These are phyloP conservation scores for Schizothorax lantsangensis DNA, from an alignment of 2,797 vertebrate species.

Conservation along the genomic window DNA sequence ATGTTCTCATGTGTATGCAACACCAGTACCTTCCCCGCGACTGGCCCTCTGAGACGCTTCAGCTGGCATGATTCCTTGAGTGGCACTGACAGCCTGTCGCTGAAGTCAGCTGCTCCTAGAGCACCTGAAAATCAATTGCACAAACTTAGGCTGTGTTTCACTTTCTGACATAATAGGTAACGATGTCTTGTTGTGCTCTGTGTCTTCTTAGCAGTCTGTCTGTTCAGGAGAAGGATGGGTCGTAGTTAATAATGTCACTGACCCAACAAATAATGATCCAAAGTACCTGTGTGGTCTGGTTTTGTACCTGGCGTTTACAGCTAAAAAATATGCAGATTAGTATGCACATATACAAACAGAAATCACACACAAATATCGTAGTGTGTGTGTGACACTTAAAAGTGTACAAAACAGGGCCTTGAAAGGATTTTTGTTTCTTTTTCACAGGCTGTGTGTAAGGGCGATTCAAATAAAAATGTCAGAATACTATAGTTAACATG, in stretches of 20 bases:
- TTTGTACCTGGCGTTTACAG: conserved; percentile 14
- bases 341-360: not conserved
- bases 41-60: conserved; percentile 66
- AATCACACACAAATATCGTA: not conserved
- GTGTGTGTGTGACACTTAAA: not conserved
- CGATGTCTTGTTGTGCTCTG: conserved; percentile 35
- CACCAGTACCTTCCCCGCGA: conserved; percentile 66
- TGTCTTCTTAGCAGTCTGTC: conserved; percentile 28
- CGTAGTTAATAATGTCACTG: conserved; percentile 29
- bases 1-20: conserved; percentile 61
- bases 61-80: conserved; percentile 69
- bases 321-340: not conserved
- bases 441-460: not conserved
- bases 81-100: conserved; percentile 72
- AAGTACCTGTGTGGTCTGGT: not conserved
- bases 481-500: not conserved
- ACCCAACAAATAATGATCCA: conserved; percentile 14
- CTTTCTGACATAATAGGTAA: conserved; percentile 60
- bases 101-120: conserved; percentile 68
- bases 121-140: conserved; percentile 76
- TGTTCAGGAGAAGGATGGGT: conserved; percentile 19
- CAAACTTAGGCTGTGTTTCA: conserved; percentile 64
- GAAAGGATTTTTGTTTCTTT: not conserved
- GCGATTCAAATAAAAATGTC: not conserved
- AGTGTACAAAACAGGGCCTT: not conserved